A percentile compares a stretch with the other conserved stretches of the same genome.
phyloP scores from a whole-genome alignment of 2,888 invertebrate genomes.

The Pinctada fucata region DNA sequence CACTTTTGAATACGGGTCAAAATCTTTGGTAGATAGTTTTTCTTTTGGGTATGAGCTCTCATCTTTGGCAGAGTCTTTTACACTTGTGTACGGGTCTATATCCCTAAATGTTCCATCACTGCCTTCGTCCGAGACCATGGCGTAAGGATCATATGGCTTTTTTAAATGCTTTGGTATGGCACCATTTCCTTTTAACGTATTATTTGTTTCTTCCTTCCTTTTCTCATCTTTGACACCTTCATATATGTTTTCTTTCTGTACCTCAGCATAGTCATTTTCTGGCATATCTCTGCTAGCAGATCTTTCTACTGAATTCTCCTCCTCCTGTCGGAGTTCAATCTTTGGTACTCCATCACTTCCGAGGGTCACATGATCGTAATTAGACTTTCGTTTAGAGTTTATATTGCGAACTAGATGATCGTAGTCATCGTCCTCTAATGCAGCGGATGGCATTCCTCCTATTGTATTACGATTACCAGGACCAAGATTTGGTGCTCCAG shows the following conservation, averaged over 20 bases:
- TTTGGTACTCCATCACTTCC: conserved; percentile 43
- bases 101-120: conserved; percentile 20
- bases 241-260: conserved; percentile 48
- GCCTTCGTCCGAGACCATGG: conserved; percentile 45
- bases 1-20: conserved; percentile 49
- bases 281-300: conserved; percentile 14
- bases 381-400: conserved; percentile 47
- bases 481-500: background rate
- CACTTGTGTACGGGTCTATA: conserved; percentile 46
- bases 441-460: conserved; percentile 11
- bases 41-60: conserved; percentile 15
- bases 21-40: conserved; percentile 27
- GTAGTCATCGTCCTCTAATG: conserved; percentile 52
- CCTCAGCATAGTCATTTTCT: conserved; percentile 57
- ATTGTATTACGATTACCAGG: conserved; percentile 14
- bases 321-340: conserved; percentile 27
- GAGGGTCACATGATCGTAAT: conserved; percentile 57
- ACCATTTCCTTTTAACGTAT: background rate
- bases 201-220: conserved; percentile 1
- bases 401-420: conserved; percentile 57
- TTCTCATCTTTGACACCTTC: conserved; percentile 46
- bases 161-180: background rate
- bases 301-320: conserved; percentile 31
- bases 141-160: conserved; percentile 44
- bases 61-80: conserved; percentile 43